Base-by-base conservation (phyloP, 2,797 vertebrate species). In the Crenichthys baileyi region DNA sequence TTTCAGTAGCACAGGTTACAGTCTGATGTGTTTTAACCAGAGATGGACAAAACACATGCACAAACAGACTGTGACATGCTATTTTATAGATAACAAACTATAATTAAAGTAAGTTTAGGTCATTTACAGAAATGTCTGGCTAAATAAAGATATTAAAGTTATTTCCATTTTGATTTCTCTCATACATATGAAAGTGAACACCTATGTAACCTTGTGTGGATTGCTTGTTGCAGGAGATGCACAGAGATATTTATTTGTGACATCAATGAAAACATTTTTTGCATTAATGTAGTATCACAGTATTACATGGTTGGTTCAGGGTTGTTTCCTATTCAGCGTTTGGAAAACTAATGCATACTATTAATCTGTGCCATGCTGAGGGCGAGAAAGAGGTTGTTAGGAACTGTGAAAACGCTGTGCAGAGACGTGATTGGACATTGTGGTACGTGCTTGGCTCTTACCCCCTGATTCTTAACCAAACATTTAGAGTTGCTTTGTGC, bases 261-360 rank as follows among this genome's bases (percentile, higher is more conserved):
- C 72, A n/a, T 71, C 44, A 72, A 22, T 72, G 29, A 63, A 58
- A 55, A 75, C 46, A 82, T 44, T 56, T 20, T 72, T 72, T 71
- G 39, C 48, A 78, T 70, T 56, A 72, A 75, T 67, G 51, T 51
- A 65, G n/a, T 65, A 31, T 50, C 61, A 36, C 24, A 75, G 24
- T 68, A 68, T 73, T 29, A 72, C 1, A 58, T 46, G 20, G 31
- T 44, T 82, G 29, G 29, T 55, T 76, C 20, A 39, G 24, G 46
- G n/a, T 26, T 36, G 24, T 55, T 81, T 83, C 29, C 29, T 58
- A 8, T 84, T 82, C 71, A 70, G 74, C 77, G n/a, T 48, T 44
- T 77, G n/a, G 29, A n/a, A 87, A 80, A 78, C 13, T 18, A 78
- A 75, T 85, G 72, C 79, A 85, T 80, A 79, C 16, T 31, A 73